These are phyloP conservation scores for Papilio gigon DNA, from an alignment of 2,888 invertebrate genomes.

Conservation along the genomic window DNA sequence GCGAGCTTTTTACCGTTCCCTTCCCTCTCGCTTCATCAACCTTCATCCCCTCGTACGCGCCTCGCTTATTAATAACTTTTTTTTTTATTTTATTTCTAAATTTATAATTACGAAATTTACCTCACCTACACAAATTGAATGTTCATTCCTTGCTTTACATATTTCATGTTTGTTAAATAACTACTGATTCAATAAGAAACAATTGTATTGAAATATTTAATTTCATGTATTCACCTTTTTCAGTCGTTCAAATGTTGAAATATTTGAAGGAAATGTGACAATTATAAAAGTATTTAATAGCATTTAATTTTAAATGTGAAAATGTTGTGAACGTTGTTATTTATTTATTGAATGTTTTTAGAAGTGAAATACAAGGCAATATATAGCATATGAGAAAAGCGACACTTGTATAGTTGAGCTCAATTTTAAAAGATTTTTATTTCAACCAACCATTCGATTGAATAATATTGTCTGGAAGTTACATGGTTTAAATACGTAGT, in stretches of 20 bases:
- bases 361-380: no score
- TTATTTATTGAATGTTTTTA: no score
- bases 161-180: not conserved
- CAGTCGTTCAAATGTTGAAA: no score
- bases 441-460: no score
- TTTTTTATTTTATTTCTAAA: constrained; percentile 36
- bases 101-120: constrained; percentile 29
- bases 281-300: not conserved
- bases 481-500: no score
- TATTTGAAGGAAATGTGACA: not conserved
- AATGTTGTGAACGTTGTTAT: no score
- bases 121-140: not conserved
- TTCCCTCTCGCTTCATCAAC: constrained; percentile 28
- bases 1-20: constrained; percentile 20
- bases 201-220: not conserved
- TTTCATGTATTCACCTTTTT: not conserved
- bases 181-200: not conserved
- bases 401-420: no score
- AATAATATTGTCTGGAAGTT: no score
- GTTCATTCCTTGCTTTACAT: constrained; percentile 2
- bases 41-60: constrained; percentile 31
- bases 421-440: no score
- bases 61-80: constrained; percentile 30
- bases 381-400: no score
- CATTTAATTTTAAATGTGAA: no score